Conservation (phyloP, 2,113 vertebrate genomes). For the Oreotragus oreotragus region DNA sequence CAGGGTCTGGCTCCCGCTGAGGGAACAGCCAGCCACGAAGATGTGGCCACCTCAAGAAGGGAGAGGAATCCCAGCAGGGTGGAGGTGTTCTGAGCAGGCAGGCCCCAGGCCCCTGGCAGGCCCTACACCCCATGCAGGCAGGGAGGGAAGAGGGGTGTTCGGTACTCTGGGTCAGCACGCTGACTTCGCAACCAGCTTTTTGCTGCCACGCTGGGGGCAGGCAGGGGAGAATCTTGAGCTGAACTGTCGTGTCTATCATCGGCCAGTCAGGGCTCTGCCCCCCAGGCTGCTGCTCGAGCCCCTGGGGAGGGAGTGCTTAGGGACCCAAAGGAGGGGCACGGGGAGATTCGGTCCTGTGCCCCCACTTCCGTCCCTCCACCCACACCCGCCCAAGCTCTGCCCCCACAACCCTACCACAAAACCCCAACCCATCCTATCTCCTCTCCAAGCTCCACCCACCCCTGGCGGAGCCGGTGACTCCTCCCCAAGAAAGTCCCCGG, state of each 20-base stretch:
- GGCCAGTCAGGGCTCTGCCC: not conserved
- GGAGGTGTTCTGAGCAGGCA: not conserved
- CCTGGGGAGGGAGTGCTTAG: not conserved
- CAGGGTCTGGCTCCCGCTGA: not conserved
- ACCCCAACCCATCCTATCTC: not conserved
- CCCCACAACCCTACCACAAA: not conserved
- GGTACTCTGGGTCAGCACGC: not conserved
- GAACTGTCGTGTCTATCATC: not conserved
- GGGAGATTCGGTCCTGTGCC: conserved; percentile 56
- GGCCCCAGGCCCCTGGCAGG: not conserved
- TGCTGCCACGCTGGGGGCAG: accelerated
- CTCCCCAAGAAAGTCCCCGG: accelerated
- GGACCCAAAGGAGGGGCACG: not conserved
- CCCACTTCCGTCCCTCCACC: conserved; percentile 23
- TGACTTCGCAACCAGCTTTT: not conserved
- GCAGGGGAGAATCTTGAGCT: not conserved
- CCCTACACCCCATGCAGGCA: not conserved
- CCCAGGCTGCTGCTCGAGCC: not conserved
- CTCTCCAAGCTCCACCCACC: not conserved
- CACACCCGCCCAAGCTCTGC: not conserved
- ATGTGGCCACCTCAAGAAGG: not conserved
- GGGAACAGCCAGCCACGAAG: accelerated
- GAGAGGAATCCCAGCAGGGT: not conserved
- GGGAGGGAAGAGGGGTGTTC: too few species aligned
- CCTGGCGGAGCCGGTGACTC: too few species aligned